Percentiles rank a stretch among this genome's conserved stretches.
Conservation (phyloP, 2,888 invertebrate genomes). For the Stratiomys singularior region DNA sequence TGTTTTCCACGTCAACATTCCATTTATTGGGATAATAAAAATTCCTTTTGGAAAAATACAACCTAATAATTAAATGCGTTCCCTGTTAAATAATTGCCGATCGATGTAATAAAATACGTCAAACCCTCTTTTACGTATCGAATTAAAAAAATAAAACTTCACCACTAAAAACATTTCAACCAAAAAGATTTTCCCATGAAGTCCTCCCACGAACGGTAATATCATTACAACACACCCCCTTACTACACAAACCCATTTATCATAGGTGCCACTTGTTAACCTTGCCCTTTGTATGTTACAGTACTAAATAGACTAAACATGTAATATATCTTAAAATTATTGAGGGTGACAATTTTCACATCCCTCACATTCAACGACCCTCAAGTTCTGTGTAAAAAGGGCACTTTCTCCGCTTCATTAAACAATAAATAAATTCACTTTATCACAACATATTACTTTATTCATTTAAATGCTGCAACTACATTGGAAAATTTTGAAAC, state of each 20-base stretch:
- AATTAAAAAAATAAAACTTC: too few relatives aligned
- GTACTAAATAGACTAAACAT: conserved; percentile 15
- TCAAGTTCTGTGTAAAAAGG: not conserved
- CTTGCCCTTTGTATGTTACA: not conserved
- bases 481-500: not conserved
- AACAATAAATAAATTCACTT: conserved; percentile 17
- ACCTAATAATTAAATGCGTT: too few relatives aligned
- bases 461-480: not conserved
- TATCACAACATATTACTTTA: not conserved
- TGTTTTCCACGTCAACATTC: too few relatives aligned
- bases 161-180: too few relatives aligned
- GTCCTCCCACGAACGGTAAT: not conserved
- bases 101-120: too few relatives aligned
- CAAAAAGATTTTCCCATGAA: not conserved
- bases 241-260: not conserved
- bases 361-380: too few relatives aligned
- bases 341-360: conserved; percentile 29
- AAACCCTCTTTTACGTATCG: too few relatives aligned
- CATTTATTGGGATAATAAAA: too few relatives aligned
- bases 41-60: too few relatives aligned
- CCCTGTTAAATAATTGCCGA: too few relatives aligned
- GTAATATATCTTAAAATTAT: not conserved
- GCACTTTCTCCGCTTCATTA: not conserved
- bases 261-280: not conserved
- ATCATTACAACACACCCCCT: too few relatives aligned